Evolutionary conservation across 2,888 invertebrate species (phyloP).

Genomic region (Chymomyza caudatula): DNA sequence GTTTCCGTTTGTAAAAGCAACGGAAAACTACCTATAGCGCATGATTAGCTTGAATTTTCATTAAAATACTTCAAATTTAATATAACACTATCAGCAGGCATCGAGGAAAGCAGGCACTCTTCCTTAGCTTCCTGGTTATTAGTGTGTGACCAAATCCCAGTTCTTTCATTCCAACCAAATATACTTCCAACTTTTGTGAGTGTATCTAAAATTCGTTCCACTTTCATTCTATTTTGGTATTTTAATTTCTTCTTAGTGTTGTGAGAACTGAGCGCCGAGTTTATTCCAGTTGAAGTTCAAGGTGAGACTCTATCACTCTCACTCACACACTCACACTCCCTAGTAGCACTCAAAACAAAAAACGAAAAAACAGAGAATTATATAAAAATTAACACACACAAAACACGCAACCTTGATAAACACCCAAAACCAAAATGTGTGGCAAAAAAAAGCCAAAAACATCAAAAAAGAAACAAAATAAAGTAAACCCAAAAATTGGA

Average conservation of each 20-base stretch:
- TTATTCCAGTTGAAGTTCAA: constrained; percentile 71
- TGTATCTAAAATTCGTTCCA: neutral
- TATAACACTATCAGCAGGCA: too few relatives aligned
- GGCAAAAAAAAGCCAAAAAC: constrained; percentile 14
- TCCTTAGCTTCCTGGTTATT: too few relatives aligned
- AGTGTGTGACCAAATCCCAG: too few relatives aligned
- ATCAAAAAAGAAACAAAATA: constrained; percentile 17
- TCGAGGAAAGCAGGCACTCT: too few relatives aligned
- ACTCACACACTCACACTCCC: neutral
- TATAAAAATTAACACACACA: constrained; percentile 5
- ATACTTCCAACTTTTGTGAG: neutral
- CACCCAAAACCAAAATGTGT: constrained; percentile 13
- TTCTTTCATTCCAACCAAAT: neutral
- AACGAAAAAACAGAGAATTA: constrained; percentile 19
- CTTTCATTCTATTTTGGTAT: neutral
- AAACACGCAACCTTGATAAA: constrained; percentile 49
- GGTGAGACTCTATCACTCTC: constrained; percentile 38
- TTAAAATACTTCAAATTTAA: too few relatives aligned
- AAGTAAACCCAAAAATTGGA: constrained; percentile 13
- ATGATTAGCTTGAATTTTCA: too few relatives aligned
- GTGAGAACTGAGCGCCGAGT: constrained; percentile 51
- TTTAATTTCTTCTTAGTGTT: constrained; percentile 1
- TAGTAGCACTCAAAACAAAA: constrained; percentile 36
- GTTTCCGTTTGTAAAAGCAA: too few relatives aligned
- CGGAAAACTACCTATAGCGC: too few relatives aligned